A percentile compares a stretch with the other conserved stretches of the same genome.
phyloP scores from a whole-genome alignment of 2,888 invertebrate species.

The Cephus nigrinus region DNA sequence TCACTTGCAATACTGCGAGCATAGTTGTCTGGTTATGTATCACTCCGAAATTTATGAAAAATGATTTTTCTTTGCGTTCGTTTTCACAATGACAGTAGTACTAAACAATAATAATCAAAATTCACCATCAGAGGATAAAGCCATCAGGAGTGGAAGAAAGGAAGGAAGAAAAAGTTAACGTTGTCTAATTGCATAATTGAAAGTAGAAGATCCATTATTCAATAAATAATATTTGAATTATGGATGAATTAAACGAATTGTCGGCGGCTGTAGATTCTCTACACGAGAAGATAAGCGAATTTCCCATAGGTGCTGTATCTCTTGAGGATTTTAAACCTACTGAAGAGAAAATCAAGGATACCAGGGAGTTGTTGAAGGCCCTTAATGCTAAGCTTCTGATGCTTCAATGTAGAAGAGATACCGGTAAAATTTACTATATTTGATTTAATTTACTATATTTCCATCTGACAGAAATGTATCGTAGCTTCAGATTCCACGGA shows the following conservation, averaged over 20 bases:
- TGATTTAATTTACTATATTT: not conserved
- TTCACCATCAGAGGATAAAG: no score
- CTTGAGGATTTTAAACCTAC: slow-evolving; percentile 39
- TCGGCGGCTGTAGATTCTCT: slow-evolving; percentile 20
- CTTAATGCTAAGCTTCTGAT: slow-evolving; percentile 35
- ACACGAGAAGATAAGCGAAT: slow-evolving; percentile 28
- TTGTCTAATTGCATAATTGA: not conserved
- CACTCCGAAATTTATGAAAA: no score
- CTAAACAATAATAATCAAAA: no score
- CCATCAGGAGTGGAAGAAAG: no score
- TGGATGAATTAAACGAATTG: slow-evolving; percentile 30
- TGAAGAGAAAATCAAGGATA: slow-evolving; percentile 36
- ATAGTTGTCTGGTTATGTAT: no score
- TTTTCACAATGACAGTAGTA: no score
- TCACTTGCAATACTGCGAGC: no score
- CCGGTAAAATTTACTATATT: slow-evolving; percentile 23
- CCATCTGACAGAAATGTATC: not conserved
- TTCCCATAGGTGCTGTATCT: slow-evolving; percentile 37
- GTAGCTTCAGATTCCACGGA: not conserved
- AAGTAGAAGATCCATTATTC: not conserved
- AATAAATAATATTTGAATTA: not conserved
- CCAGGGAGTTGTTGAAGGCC: slow-evolving; percentile 27
- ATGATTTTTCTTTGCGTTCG: no score
- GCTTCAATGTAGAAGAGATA: slow-evolving; percentile 28
- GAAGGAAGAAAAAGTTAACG: no score